Percentiles rank a stretch among this genome's conserved stretches.
These are phyloP conservation scores for Andrena chrysosceles DNA, from an alignment of 2,888 invertebrate genomes.

Conservation along the genomic window DNA sequence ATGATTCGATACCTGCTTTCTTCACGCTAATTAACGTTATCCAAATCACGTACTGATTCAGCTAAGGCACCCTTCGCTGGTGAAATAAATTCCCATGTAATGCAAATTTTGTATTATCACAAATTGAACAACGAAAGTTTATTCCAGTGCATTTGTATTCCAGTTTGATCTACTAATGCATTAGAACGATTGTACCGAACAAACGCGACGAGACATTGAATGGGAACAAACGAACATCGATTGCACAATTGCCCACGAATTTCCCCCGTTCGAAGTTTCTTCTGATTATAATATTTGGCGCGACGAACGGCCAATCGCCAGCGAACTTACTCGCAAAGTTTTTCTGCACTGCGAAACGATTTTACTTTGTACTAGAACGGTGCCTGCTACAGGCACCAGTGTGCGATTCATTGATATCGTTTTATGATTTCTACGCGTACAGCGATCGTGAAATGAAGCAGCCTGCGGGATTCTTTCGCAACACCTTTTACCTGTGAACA, in stretches of 20 bases:
- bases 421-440: constrained; percentile 8
- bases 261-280: not conserved
- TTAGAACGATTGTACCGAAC: not conserved
- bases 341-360: constrained; percentile 38
- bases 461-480: constrained; percentile 66
- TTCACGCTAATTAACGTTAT: too few species aligned
- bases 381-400: not conserved
- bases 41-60: too few species aligned
- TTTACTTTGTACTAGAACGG: not conserved
- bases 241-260: not conserved
- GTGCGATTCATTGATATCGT: constrained; percentile 10
- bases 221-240: not conserved
- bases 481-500: constrained; percentile 68
- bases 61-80: too few species aligned
- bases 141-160: not conserved
- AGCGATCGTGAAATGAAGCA: constrained; percentile 39
- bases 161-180: not conserved
- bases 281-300: not conserved
- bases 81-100: too few species aligned
- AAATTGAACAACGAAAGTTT: not conserved
- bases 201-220: not conserved
- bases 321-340: not conserved
- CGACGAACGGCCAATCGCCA: not conserved
- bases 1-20: too few species aligned
- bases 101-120: too few species aligned